A percentile compares a stretch with the other conserved stretches of the same genome.
These are phyloP conservation scores for Eulithis testata DNA, from an alignment of 2,888 invertebrate species.

Conservation along the genomic window DNA sequence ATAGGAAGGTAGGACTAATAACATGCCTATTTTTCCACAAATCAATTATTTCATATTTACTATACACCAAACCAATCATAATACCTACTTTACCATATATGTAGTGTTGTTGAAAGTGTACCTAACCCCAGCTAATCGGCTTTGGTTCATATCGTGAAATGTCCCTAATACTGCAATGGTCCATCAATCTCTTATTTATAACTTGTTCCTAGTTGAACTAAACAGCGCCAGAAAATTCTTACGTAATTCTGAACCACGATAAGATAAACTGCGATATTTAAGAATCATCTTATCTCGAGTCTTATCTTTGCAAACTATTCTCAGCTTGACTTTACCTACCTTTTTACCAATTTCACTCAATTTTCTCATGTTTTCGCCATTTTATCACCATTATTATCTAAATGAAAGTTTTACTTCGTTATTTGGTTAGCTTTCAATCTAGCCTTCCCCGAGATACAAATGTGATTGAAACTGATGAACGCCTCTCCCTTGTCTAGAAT, in stretches of 20 bases:
- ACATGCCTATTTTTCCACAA: too few species aligned
- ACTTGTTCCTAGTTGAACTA: background rate
- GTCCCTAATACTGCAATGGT: too few species aligned
- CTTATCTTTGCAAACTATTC: conserved; percentile 3
- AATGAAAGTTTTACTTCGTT: too few species aligned
- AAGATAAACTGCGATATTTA: conserved; percentile 6
- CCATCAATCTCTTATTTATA: background rate
- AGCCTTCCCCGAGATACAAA: background rate
- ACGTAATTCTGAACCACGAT: conserved; percentile 17
- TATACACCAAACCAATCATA: too few species aligned
- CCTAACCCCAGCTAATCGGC: too few species aligned
- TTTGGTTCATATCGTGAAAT: too few species aligned
- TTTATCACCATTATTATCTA: too few species aligned
- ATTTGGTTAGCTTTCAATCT: too few species aligned
- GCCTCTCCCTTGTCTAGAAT: conserved; percentile 8
- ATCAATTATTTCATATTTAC: too few species aligned
- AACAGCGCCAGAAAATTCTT: background rate
- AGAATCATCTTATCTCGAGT: background rate
- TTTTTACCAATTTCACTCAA: background rate
- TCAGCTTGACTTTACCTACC: background rate
- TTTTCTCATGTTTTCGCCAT: background rate
- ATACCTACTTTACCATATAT: too few species aligned
- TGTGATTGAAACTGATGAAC: conserved; percentile 7
- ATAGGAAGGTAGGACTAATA: too few species aligned
- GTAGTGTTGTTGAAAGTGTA: too few species aligned